Conservation (phyloP, 2,797 vertebrate species). For the Capromys pilorides region DNA sequence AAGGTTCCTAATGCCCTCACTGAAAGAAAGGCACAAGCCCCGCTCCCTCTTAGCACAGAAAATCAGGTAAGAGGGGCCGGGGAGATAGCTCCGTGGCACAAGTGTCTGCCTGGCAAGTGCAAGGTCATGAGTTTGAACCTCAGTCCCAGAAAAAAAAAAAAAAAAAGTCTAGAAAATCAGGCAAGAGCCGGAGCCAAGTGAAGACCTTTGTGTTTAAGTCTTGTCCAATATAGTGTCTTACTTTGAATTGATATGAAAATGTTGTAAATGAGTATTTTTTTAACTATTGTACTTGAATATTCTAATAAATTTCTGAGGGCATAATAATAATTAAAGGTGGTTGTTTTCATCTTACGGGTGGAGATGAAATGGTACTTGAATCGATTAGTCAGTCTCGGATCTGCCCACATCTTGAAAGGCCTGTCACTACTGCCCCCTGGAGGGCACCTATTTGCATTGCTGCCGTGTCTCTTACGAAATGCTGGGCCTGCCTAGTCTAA, state of each 20-base stretch:
- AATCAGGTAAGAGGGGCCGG: neutral
- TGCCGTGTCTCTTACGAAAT: neutral
- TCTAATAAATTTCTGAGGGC: slow-evolving; percentile 7
- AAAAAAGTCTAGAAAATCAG: slow-evolving; percentile 26
- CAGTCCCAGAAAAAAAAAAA: too few relatives aligned
- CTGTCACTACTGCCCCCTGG: neutral
- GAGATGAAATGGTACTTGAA: neutral
- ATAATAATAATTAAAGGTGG: neutral
- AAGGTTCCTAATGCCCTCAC: neutral
- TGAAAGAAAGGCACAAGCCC: neutral
- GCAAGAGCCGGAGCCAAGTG: neutral
- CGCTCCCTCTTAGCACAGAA: neutral
- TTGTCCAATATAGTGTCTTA: neutral
- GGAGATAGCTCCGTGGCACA: too few relatives aligned
- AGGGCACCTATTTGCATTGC: neutral
- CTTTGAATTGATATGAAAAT: slow-evolving; percentile 20
- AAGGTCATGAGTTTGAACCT: too few relatives aligned
- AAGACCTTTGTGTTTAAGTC: slow-evolving; percentile 6
- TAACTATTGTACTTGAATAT: slow-evolving; percentile 18
- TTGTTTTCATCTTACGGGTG: neutral
- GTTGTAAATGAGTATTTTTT: slow-evolving; percentile 34
- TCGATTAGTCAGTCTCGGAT: neutral
- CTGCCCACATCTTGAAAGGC: neutral
- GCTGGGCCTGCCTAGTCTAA: neutral
- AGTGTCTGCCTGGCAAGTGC: too few relatives aligned